A percentile compares a stretch with the other conserved stretches of the same genome.
phyloP scores from a whole-genome alignment of 2,113 vertebrate genomes.

The pig (Sus scrofa) region DNA sequence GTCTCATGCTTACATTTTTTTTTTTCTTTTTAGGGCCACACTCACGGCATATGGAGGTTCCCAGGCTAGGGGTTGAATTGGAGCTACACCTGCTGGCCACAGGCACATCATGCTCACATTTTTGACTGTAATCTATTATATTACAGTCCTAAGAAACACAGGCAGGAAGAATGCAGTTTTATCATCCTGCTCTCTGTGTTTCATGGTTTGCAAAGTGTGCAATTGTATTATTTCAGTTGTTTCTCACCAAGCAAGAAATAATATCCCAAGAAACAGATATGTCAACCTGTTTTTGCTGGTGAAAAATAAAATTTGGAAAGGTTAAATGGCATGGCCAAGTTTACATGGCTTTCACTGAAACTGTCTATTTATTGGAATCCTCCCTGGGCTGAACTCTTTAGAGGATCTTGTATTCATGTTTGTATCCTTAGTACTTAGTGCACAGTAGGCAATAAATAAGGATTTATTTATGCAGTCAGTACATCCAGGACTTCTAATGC shows the following conservation, averaged over 20 bases:
- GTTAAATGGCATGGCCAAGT: neutral
- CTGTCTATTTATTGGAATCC: conserved; percentile 9
- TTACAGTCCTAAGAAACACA: neutral
- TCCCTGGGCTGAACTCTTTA: neutral
- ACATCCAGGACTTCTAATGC: neutral
- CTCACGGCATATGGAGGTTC: too few relatives aligned
- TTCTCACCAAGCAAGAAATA: conserved; percentile 38
- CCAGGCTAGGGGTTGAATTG: too few relatives aligned
- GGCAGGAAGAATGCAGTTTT: neutral
- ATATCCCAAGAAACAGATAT: neutral
- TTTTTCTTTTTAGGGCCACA: too few relatives aligned
- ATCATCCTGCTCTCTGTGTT: neutral
- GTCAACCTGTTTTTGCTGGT: neutral
- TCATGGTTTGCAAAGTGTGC: neutral
- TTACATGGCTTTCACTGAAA: neutral
- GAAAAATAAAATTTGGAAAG: neutral
- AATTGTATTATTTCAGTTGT: neutral
- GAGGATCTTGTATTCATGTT: neutral
- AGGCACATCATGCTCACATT: neutral
- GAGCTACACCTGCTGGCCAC: too few relatives aligned
- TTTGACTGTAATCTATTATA: neutral
- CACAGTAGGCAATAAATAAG: neutral
- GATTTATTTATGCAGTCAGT: neutral
- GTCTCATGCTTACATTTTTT: neutral
- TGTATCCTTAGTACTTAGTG: neutral